phyloP scores from a whole-genome alignment of 2,797 vertebrate species.

The Podargus strigoides region DNA sequence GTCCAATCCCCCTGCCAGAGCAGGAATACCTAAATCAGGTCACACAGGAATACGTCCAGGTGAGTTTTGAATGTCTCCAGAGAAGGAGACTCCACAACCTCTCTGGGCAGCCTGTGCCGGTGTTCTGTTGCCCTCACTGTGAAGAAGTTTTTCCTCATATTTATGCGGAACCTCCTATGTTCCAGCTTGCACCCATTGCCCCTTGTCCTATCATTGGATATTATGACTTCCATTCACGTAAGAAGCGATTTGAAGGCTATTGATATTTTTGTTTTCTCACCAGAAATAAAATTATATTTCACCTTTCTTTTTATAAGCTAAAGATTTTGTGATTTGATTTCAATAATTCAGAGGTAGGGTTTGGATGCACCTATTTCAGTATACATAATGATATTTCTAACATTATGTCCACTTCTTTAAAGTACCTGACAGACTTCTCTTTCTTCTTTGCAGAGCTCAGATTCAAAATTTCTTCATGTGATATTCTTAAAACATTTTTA shows the following conservation, averaged over 20 bases:
- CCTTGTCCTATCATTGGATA: too few relatives aligned
- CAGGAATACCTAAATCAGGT: too few relatives aligned
- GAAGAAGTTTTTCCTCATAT: too few relatives aligned
- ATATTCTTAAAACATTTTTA: not conserved
- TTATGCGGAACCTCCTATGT: too few relatives aligned
- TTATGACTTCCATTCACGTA: not conserved
- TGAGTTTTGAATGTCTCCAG: too few relatives aligned
- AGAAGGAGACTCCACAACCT: too few relatives aligned
- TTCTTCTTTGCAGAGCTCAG: not conserved
- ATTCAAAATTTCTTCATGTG: not conserved
- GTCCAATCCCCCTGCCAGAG: too few relatives aligned
- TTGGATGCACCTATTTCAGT: not conserved
- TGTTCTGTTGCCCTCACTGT: too few relatives aligned
- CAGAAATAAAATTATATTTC: slow-evolving; percentile 17
- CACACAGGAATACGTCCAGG: too few relatives aligned
- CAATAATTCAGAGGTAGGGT: not conserved
- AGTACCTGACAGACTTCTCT: not conserved
- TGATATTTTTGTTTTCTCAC: not conserved
- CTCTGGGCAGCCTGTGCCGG: too few relatives aligned
- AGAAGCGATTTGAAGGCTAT: slow-evolving; percentile 1
- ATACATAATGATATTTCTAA: not conserved
- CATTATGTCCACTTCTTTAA: not conserved
- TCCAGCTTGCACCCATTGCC: too few relatives aligned
- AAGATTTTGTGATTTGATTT: not conserved
- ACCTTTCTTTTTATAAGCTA: not conserved